Conservation (phyloP, 2,113 vertebrate species). For the Antechinus stuartii region DNA sequence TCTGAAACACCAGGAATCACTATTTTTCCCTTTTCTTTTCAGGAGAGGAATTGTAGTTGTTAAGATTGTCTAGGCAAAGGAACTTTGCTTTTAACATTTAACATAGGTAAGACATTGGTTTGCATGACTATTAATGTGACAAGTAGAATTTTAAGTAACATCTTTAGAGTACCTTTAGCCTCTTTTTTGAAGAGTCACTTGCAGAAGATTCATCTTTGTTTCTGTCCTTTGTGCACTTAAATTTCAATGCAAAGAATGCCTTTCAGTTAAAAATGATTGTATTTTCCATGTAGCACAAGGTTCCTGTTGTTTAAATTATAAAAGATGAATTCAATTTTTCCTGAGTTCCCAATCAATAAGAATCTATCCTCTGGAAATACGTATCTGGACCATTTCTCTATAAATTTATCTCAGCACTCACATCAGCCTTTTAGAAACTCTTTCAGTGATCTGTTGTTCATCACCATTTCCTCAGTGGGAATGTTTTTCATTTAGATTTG, state of each 20-base stretch:
- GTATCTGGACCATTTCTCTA: conserved; percentile 8
- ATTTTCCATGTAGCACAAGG: not conserved
- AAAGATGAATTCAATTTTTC: conserved; percentile 36
- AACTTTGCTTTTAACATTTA: not conserved
- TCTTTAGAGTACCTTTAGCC: not conserved
- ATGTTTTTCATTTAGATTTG: not conserved
- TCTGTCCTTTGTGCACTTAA: conserved; percentile 26
- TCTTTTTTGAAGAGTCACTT: not conserved
- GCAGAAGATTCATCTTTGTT: conserved; percentile 29
- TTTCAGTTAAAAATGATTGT: conserved; percentile 51
- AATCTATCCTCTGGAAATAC: not conserved
- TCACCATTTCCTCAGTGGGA: conserved; percentile 35
- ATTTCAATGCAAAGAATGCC: conserved; percentile 46
- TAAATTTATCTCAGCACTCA: conserved; percentile 43
- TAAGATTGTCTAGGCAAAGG: not conserved
- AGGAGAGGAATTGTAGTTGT: not conserved
- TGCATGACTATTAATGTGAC: not conserved
- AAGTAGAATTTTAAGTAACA: not conserved
- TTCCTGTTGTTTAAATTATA: conserved; percentile 45
- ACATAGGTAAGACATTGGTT: not conserved
- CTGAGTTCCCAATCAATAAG: conserved; percentile 2
- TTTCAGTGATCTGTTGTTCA: not conserved
- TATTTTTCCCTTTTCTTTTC: not conserved
- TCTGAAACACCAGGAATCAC: not conserved
- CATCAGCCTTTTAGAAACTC: not conserved